These are phyloP conservation scores for Pocillopora meandrina DNA, from an alignment of 92 coral and sea anemone genomes.

Conservation along the genomic window DNA sequence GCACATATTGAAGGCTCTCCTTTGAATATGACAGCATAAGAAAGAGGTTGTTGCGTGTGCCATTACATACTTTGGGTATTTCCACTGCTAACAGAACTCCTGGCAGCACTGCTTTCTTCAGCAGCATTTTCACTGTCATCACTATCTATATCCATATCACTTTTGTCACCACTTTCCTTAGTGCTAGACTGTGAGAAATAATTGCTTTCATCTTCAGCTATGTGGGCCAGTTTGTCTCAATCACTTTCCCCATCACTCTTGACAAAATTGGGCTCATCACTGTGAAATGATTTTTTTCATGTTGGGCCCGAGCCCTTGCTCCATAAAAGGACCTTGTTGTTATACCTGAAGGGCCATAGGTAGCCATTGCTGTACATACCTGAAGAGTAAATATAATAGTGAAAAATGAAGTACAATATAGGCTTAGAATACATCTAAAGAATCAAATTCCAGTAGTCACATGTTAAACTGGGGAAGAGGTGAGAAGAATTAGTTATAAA, in stretches of 20 bases:
- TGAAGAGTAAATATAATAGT: too few relatives aligned
- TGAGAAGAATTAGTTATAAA: too few relatives aligned
- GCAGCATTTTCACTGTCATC: constrained; percentile 14
- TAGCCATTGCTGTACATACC: too few relatives aligned
- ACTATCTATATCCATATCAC: neutral
- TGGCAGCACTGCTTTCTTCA: neutral
- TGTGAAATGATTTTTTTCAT: neutral
- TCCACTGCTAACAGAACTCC: neutral
- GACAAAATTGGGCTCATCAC: constrained; percentile 7
- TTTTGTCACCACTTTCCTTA: neutral
- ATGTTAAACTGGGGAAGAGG: too few relatives aligned
- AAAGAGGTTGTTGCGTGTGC: constrained; percentile 5
- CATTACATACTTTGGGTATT: constrained; percentile 9
- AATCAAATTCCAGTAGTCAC: too few relatives aligned
- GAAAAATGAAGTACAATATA: too few relatives aligned
- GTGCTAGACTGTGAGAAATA: constrained; percentile 10
- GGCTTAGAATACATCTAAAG: too few relatives aligned
- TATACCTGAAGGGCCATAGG: neutral
- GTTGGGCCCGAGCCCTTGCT: constrained; percentile 22
- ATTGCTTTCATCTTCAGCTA: neutral
- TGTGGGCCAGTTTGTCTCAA: constrained; percentile 14
- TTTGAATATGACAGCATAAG: constrained; percentile 22
- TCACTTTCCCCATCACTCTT: constrained; percentile 12
- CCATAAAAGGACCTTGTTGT: constrained; percentile 24
- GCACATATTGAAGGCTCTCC: constrained; percentile 35